Conservation (phyloP, 2,797 vertebrate genomes). For the Iguana delicatissima region DNA sequence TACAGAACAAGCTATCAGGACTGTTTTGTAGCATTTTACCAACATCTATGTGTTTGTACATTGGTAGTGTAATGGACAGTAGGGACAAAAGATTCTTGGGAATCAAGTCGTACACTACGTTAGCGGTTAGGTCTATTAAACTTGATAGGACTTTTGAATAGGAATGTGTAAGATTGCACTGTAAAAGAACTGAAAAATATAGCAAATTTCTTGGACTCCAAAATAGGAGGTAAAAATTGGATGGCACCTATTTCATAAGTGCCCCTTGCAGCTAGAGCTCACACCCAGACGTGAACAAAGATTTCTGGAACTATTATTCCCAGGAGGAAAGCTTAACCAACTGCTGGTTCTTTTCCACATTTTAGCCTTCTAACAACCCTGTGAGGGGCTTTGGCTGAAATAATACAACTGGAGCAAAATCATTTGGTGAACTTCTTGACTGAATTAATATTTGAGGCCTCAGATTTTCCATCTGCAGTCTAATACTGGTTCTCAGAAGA, state of each 20-base stretch:
- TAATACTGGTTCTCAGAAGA: too few species aligned
- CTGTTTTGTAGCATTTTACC: background rate
- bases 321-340: too few species aligned
- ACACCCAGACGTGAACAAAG: background rate
- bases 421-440: too few species aligned
- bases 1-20: background rate
- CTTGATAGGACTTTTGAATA: background rate
- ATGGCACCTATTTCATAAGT: background rate
- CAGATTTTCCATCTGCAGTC: too few species aligned
- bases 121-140: background rate
- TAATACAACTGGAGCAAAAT: too few species aligned
- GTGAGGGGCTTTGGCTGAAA: too few species aligned
- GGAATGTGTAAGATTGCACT: background rate
- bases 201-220: background rate
- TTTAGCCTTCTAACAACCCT: too few species aligned
- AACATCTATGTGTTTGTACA: background rate
- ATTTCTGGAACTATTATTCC: too few species aligned
- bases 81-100: background rate
- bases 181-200: background rate
- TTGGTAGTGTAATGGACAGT: background rate
- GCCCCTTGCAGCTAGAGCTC: background rate
- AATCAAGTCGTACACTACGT: background rate
- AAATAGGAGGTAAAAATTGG: background rate
- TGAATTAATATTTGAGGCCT: too few species aligned
- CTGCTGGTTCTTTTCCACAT: too few species aligned